phyloP scores from a whole-genome alignment of 2,113 vertebrate genomes.

The Prietella phreatophila region DNA sequence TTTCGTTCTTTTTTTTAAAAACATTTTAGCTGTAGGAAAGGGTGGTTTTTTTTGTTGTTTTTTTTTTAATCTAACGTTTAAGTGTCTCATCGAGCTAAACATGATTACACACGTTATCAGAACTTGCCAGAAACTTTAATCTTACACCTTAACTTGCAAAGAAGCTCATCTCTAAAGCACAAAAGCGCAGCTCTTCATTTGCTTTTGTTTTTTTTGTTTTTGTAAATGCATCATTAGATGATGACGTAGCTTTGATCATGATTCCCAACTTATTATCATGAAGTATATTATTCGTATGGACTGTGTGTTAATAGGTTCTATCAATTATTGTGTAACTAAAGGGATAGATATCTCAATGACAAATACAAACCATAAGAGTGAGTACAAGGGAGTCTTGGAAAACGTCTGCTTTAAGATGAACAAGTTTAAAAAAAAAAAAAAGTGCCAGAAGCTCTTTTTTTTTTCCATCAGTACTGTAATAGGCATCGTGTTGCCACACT shows the following conservation, averaged over 20 bases:
- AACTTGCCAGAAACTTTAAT: neutral
- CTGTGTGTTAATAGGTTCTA: neutral
- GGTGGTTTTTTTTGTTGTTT: neutral
- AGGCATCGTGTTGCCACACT: conserved; percentile 59
- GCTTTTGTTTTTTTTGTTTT: neutral
- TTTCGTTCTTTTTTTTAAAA: too few relatives aligned
- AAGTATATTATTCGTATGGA: neutral
- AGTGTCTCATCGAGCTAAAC: too few relatives aligned
- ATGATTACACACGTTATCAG: neutral
- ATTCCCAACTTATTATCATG: neutral
- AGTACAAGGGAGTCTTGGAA: neutral
- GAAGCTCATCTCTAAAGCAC: neutral
- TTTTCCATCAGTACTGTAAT: neutral
- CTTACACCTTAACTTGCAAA: neutral
- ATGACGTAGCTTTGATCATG: neutral
- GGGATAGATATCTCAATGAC: neutral
- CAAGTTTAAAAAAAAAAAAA: too few relatives aligned
- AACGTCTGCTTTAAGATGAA: neutral
- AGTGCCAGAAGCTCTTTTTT: neutral
- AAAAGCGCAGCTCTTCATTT: neutral
- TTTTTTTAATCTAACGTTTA: neutral
- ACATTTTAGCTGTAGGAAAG: too few relatives aligned
- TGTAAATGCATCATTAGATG: neutral
- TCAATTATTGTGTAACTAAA: neutral
- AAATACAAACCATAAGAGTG: neutral